Base-by-base conservation (phyloP, 2,888 invertebrate genomes). In the Pseudococcus jackbeardsleyi region DNA sequence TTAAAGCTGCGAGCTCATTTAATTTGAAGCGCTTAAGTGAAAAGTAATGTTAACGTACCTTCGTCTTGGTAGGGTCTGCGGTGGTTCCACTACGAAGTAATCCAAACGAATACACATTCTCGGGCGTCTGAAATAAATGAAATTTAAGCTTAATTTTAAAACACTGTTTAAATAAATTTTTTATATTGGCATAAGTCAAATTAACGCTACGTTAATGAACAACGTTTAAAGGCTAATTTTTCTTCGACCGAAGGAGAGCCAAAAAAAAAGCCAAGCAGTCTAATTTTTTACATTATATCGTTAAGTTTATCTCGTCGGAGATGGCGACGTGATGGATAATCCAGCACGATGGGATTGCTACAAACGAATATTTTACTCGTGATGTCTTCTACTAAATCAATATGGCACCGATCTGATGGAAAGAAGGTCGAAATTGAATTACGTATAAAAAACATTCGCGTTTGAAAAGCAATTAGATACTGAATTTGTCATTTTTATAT, bases 41-140 rank as follows among this genome's bases (percentile, higher is more conserved):
- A 82, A 82, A 82, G 79, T 82, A 82, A 82, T 82, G 79, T 82
- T 82, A 82, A 82, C 88, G 48, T 88, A 88, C 88, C 59, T 88
- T 88, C 48, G 88, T 88, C 79, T 88, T 88, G 19, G 88, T 54
- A 54, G 88, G 88, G 79, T 88, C 88, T 22, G 50, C 59, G 22
- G 79, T 88, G 48, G 15, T 48, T 46, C 88, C 82, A 50, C 54
- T 88, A 9, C 88, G 88, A 50, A 88, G 88, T 19, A 79, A 50
- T 50, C 88, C 88, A 82, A 88, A 88, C 54, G 88, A 88, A 54
- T 88, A 88, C 77, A 88, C 79, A 22, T 88, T 88, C 42, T 88
- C 88, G 9, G 88, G 88, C 48, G 88, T 88, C 88, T 88, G 82
- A 82, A 79, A 88, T 33, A 88, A 68, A 86, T 46, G 46, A 82